Percentiles rank a stretch among this genome's conserved stretches.
Evolutionary conservation across 2,888 invertebrate species (phyloP).

Genomic region (Thereva unica): DNA sequence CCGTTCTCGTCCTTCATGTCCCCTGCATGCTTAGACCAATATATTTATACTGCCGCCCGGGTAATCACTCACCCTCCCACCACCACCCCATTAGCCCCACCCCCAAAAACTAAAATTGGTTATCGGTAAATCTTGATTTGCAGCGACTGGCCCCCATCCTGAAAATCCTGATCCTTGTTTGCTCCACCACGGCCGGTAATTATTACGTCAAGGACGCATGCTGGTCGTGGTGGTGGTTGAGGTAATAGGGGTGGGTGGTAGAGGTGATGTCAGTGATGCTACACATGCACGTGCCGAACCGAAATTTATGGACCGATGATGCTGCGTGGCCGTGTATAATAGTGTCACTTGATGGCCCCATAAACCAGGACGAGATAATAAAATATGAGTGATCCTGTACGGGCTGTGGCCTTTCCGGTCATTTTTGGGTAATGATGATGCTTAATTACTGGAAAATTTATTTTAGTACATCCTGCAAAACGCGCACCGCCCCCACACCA

Average conservation of each 20-base stretch:
- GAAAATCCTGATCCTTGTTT: too few relatives aligned
- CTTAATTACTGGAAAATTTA: constrained; percentile 29
- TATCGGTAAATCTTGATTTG: constrained; percentile 31
- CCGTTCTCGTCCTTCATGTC: not conserved
- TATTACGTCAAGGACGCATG: too few relatives aligned
- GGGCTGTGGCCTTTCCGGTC: constrained; percentile 22
- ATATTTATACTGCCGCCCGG: too few relatives aligned
- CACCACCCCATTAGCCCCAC: too few relatives aligned
- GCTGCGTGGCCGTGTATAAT: not conserved
- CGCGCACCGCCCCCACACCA: constrained; percentile 8
- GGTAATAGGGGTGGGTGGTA: too few relatives aligned
- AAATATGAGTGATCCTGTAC: constrained; percentile 23
- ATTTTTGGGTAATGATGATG: constrained; percentile 25
- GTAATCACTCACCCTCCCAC: too few relatives aligned
- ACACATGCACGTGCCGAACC: constrained; percentile 23
- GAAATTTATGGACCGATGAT: constrained; percentile 15
- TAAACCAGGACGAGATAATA: constrained; percentile 16
- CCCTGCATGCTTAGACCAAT: too few relatives aligned
- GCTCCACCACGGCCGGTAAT: too few relatives aligned
- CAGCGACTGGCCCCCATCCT: not conserved
- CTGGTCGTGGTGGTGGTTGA: too few relatives aligned
- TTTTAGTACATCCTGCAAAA: constrained; percentile 26
- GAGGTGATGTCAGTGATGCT: too few relatives aligned
- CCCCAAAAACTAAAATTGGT: constrained; percentile 10
- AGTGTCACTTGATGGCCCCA: constrained; percentile 13